Percentiles rank a stretch among this genome's conserved stretches.
Evolutionary conservation across 1,140 invertebrate genomes (phyloP).

Genomic region (Uloborus diversus): DNA sequence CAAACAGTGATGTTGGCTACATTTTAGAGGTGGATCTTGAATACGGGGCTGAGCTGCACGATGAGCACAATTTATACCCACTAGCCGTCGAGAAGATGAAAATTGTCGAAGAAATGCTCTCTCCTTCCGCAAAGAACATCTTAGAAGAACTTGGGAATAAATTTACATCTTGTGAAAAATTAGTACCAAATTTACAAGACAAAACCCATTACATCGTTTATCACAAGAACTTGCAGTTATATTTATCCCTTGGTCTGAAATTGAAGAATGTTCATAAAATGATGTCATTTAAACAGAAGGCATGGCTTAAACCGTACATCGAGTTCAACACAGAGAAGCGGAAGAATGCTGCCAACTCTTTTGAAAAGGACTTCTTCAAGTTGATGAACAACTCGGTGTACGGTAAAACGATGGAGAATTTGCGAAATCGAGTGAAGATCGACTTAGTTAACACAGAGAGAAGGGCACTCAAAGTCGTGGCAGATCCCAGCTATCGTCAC

Average conservation of each 20-base stretch:
- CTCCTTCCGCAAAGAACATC: background rate
- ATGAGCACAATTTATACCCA: background rate
- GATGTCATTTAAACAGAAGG: conserved; percentile 56
- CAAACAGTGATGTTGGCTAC: background rate
- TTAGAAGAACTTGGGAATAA: background rate
- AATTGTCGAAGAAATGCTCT: background rate
- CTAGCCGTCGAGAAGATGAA: background rate
- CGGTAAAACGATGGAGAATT: conserved; percentile 9
- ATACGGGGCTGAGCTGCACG: background rate
- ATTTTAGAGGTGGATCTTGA: background rate
- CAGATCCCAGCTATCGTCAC: background rate
- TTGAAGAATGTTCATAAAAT: conserved; percentile 58
- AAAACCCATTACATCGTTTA: conserved; percentile 67
- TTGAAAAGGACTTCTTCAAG: conserved; percentile 57
- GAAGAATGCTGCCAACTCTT: conserved; percentile 58
- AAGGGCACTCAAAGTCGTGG: background rate
- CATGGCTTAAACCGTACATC: conserved; percentile 7
- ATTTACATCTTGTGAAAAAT: conserved; percentile 10
- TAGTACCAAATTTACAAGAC: conserved; percentile 30
- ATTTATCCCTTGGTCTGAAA: conserved; percentile 64
- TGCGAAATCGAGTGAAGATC: background rate
- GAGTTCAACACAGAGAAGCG: conserved; percentile 64
- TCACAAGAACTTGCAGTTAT: conserved; percentile 68
- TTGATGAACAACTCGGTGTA: conserved; percentile 13
- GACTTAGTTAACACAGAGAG: background rate